A percentile compares a stretch with the other conserved stretches of the same genome.
These are phyloP conservation scores for Notodonta dromedarius DNA, from an alignment of 2,888 invertebrate species.

Conservation along the genomic window DNA sequence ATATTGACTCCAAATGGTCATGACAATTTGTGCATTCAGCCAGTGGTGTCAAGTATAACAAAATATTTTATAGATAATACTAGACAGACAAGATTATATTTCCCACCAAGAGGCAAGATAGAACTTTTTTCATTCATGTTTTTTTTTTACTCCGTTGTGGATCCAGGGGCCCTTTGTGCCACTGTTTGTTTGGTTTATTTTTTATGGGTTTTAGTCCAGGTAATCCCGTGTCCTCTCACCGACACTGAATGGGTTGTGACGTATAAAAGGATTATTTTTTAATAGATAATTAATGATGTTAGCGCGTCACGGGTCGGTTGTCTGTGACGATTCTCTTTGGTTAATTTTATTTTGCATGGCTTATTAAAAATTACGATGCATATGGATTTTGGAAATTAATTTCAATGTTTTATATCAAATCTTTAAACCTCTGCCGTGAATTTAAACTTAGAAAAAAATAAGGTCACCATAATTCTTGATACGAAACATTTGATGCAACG, in stretches of 20 bases:
- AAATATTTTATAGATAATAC: background rate
- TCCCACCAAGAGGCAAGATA: background rate
- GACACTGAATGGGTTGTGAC: conserved; percentile 73
- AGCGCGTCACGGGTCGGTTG: conserved; percentile 48
- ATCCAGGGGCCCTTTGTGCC: conserved; percentile 65
- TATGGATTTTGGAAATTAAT: conserved; percentile 3
- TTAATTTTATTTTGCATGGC: conserved; percentile 39
- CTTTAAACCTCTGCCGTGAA: too few species aligned
- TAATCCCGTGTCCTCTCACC: conserved; percentile 78
- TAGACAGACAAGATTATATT: background rate
- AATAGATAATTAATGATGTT: conserved; percentile 82
- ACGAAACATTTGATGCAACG: too few species aligned
- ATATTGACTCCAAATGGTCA: background rate
- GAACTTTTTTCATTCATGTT: conserved; percentile 31
- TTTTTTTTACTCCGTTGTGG: conserved; percentile 53
- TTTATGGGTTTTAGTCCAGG: conserved; percentile 77
- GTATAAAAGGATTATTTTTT: conserved; percentile 80
- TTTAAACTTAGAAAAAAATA: too few species aligned
- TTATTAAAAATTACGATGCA: conserved; percentile 16
- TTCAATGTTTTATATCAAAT: background rate
- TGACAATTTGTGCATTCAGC: background rate
- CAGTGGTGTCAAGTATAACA: background rate
- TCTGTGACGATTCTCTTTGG: conserved; percentile 26
- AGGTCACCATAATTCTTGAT: too few species aligned
- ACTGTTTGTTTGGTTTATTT: conserved; percentile 71